phyloP scores from a whole-genome alignment of 2,888 invertebrate genomes.

The Drosophila longiperda region DNA sequence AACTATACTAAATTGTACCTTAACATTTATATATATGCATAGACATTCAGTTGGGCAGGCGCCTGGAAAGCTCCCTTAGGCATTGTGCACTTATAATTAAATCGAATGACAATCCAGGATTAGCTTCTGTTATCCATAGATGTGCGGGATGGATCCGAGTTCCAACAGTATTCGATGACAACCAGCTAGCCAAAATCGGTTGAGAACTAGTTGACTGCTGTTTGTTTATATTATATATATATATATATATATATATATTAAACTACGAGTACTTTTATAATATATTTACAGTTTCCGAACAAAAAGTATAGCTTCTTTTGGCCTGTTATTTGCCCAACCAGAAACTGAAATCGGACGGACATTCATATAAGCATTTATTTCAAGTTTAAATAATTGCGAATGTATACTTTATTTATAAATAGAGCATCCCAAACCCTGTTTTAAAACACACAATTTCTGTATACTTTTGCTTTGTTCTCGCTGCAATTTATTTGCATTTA shows the following conservation, averaged over 20 bases:
- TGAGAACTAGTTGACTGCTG: not conserved
- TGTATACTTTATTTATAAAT: not conserved
- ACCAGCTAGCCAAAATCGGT: not conserved
- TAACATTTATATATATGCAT: not conserved
- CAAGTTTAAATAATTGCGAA: not conserved
- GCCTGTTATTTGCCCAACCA: not conserved
- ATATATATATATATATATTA: no score
- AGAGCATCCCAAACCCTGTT: not conserved
- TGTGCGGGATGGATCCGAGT: not conserved
- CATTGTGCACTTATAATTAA: not conserved
- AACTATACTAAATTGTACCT: not conserved
- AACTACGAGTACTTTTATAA: not conserved
- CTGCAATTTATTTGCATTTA: conserved; percentile 15
- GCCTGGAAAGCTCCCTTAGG: not conserved
- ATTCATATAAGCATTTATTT: not conserved
- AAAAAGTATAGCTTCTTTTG: not conserved
- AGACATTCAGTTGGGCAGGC: not conserved
- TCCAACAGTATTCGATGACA: not conserved
- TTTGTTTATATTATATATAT: not conserved
- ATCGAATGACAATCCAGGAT: not conserved
- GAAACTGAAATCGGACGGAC: not conserved
- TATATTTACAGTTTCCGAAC: not conserved
- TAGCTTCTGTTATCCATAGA: not conserved
- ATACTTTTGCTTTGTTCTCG: conserved; percentile 1
- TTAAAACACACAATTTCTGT: conserved; percentile 1